Evolutionary conservation across 2,113 vertebrate genomes (phyloP).

Genomic region (Cacatua alba): DNA sequence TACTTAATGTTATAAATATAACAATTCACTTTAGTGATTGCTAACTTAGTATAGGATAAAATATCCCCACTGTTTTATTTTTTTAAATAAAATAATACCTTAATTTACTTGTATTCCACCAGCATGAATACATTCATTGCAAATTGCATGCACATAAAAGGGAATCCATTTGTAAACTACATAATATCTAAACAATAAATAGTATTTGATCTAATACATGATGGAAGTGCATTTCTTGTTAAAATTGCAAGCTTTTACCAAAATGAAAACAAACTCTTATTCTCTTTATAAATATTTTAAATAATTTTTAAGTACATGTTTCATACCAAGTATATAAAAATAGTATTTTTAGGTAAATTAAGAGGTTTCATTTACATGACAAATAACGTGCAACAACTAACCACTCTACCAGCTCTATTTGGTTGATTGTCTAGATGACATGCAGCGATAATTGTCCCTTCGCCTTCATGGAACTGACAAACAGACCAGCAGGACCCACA

Average conservation of each 20-base stretch:
- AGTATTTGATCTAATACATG: slow-evolving; percentile 72
- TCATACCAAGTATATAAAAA: slow-evolving; percentile 87
- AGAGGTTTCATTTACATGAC: slow-evolving; percentile 83
- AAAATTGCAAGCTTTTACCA: slow-evolving; percentile 80
- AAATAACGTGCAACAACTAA: slow-evolving; percentile 80
- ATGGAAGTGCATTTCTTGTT: slow-evolving; percentile 74
- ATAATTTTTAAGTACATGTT: slow-evolving; percentile 78
- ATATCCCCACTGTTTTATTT: slow-evolving; percentile 46
- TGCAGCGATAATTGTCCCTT: slow-evolving; percentile 81
- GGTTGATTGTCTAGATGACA: slow-evolving; percentile 86
- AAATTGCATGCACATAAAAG: slow-evolving; percentile 79
- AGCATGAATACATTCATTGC: slow-evolving; percentile 74
- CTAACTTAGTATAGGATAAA: neutral
- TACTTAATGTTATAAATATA: neutral
- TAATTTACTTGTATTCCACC: slow-evolving; percentile 67
- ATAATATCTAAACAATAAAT: slow-evolving; percentile 69
- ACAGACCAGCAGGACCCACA: slow-evolving; percentile 75
- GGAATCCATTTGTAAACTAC: slow-evolving; percentile 72
- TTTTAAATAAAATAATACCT: slow-evolving; percentile 69
- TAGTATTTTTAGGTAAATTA: slow-evolving; percentile 84
- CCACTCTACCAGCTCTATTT: slow-evolving; percentile 78
- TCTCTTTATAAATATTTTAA: slow-evolving; percentile 84
- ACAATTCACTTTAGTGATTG: neutral
- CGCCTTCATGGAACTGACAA: slow-evolving; percentile 71
- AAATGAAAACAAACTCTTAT: slow-evolving; percentile 77